Evolutionary conservation across 2,797 vertebrate genomes (phyloP).

Genomic region (Megaceryle alcyon): DNA sequence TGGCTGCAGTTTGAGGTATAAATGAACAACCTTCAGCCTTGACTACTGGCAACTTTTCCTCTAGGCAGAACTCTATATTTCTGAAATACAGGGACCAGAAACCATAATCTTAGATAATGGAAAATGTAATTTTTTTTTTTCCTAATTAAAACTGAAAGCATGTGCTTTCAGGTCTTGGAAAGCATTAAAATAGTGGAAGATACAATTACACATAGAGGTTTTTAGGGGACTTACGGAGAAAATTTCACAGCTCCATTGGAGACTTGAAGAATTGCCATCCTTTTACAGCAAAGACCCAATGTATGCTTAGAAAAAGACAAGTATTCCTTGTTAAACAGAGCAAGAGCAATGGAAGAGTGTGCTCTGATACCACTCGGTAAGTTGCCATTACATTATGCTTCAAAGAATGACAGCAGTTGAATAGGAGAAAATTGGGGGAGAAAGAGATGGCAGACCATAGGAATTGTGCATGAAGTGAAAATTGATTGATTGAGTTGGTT

Average conservation of each 20-base stretch:
- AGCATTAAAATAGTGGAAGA: neutral
- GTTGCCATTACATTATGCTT: neutral
- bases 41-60: neutral
- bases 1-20: neutral
- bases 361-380: neutral
- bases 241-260: neutral
- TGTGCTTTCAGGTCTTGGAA: neutral
- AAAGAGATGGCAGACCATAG: neutral
- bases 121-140: too few species aligned
- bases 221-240: neutral
- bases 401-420: conserved; percentile 12
- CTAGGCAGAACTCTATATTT: neutral
- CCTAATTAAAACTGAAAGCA: neutral
- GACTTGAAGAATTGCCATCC: neutral
- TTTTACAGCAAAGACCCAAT: neutral
- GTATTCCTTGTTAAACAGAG: neutral
- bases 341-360: neutral
- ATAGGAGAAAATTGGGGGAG: neutral
- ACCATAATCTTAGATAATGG: neutral
- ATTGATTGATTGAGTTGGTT: neutral
- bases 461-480: neutral
- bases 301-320: neutral
- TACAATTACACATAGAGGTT: neutral
- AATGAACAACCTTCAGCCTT: neutral
- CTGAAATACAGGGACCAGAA: neutral